A percentile compares a stretch with the other conserved stretches of the same genome.
These are phyloP conservation scores for Aphaenogaster rudis DNA, from an alignment of 1,140 invertebrate species.

Conservation along the genomic window DNA sequence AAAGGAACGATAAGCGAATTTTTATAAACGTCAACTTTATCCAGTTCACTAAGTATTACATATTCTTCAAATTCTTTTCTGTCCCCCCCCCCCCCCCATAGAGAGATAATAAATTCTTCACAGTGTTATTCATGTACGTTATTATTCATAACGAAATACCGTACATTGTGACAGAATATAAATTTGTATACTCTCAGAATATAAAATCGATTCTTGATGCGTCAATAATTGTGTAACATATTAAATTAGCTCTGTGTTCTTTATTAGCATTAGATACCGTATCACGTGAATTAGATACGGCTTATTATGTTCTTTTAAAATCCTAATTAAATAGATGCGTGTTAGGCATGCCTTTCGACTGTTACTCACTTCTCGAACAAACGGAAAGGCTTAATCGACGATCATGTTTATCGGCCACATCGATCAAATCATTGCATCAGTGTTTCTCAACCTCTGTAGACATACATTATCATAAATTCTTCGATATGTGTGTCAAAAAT, in stretches of 20 bases:
- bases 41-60: neutral
- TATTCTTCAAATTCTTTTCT: neutral
- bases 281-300: constrained; percentile 34
- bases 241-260: constrained; percentile 33
- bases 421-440: constrained; percentile 36
- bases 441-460: constrained; percentile 1
- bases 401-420: constrained; percentile 11
- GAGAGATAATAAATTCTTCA: constrained; percentile 27
- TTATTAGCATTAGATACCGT: constrained; percentile 27
- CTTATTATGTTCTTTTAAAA: constrained; percentile 47
- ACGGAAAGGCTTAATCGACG: constrained; percentile 66
- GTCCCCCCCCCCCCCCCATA: neutral
- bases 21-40: neutral
- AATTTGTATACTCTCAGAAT: neutral
- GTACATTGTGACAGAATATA: neutral
- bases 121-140: neutral
- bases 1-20: neutral
- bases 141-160: constrained; percentile 3
- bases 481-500: neutral
- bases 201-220: constrained; percentile 18
- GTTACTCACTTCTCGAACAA: neutral
- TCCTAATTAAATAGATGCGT: constrained; percentile 65
- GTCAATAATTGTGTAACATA: neutral
- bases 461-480: neutral
- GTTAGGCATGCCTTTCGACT: constrained; percentile 41